phyloP scores from a whole-genome alignment of 2,797 vertebrate species.

The Tragelaphus eurycerus region DNA sequence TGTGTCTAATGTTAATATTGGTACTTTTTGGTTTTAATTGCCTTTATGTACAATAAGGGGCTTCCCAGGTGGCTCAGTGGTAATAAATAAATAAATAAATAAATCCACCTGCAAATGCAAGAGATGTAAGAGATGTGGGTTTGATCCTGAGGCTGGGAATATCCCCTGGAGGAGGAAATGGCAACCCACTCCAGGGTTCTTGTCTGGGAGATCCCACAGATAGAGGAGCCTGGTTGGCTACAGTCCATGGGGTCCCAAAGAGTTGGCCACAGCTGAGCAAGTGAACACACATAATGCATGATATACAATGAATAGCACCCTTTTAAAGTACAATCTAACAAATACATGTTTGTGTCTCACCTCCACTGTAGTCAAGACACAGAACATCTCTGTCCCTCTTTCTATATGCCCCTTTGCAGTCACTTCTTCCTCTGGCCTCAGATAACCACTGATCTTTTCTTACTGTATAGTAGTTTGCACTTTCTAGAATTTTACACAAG shows the following conservation, averaged over 20 bases:
- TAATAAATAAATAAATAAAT: not conserved
- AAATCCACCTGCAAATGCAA: not conserved
- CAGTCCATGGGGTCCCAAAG: not conserved
- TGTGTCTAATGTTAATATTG: not conserved
- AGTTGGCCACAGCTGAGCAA: not conserved
- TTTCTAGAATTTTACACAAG: not conserved
- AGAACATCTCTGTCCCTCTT: not conserved
- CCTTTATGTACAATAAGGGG: not conserved
- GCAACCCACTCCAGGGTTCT: not conserved
- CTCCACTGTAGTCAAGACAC: not conserved
- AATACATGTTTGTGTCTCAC: not conserved
- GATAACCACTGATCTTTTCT: conserved; percentile 17
- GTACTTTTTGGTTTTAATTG: conserved; percentile 1
- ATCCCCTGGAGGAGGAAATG: not conserved
- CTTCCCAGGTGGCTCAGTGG: not conserved
- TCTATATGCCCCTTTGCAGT: not conserved
- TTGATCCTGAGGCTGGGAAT: not conserved
- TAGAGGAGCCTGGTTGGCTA: not conserved
- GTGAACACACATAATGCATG: not conserved
- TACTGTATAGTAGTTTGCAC: not conserved
- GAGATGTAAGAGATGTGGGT: not conserved
- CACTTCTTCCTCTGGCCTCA: not conserved
- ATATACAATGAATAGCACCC: not conserved
- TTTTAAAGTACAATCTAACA: conserved; percentile 27
- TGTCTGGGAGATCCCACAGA: not conserved